Conservation (phyloP, 2,888 invertebrate species). For the Kryphioiulus occultus region DNA sequence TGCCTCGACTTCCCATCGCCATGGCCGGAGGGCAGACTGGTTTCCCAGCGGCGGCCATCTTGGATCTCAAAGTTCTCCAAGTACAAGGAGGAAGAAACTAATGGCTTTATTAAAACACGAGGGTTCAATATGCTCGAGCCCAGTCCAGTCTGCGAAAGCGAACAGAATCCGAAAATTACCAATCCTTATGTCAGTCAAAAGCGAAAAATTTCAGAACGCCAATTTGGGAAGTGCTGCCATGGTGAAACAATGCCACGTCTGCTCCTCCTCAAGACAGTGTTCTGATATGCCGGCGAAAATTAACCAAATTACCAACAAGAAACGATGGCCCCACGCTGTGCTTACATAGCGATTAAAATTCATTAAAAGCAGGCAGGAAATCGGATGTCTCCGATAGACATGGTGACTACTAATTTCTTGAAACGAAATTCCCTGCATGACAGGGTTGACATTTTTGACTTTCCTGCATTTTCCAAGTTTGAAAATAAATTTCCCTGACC, state of each 20-base stretch:
- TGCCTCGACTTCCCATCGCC: background rate
- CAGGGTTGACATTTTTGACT: no score
- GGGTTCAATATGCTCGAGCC: conserved; percentile 10
- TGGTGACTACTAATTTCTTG: no score
- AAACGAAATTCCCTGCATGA: no score
- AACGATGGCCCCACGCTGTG: no score
- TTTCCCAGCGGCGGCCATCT: background rate
- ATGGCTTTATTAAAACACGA: background rate
- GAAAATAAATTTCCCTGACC: no score
- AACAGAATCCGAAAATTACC: conserved; percentile 6
- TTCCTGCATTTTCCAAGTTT: no score
- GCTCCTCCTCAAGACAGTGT: background rate
- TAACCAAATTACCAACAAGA: no score
- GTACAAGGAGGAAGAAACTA: conserved; percentile 7
- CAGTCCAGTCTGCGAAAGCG: background rate
- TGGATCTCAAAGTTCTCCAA: background rate
- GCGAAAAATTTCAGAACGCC: background rate
- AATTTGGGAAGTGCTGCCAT: background rate
- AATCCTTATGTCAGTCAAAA: conserved; percentile 23
- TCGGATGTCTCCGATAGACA: no score
- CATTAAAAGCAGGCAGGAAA: no score
- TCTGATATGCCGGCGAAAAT: background rate
- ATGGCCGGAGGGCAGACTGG: background rate
- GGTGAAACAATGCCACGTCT: background rate
- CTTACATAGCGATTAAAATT: no score